A percentile compares a stretch with the other conserved stretches of the same genome.
phyloP scores from a whole-genome alignment of 2,113 vertebrate genomes.

The Pseudorhombus dupliciocellatus region DNA sequence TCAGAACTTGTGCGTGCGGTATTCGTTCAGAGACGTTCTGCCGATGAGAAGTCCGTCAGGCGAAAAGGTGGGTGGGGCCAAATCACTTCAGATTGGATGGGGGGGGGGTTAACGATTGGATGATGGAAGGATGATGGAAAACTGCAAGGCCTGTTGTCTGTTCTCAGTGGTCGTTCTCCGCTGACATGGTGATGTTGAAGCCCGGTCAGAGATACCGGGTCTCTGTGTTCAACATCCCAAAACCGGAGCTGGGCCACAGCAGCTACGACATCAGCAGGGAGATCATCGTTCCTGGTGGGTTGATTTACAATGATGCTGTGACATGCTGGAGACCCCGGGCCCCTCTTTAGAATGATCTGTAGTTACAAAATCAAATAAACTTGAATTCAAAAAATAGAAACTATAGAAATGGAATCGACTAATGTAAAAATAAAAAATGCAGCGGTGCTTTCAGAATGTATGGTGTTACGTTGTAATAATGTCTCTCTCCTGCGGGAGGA shows the following conservation, averaged over 20 bases:
- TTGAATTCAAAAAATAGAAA: too few species aligned
- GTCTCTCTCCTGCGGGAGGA: too few species aligned
- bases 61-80: slow-evolving; percentile 59
- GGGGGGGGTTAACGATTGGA: too few species aligned
- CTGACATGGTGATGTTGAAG: slow-evolving; percentile 68
- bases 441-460: too few species aligned
- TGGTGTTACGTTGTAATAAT: too few species aligned
- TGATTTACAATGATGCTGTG: too few species aligned
- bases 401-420: too few species aligned
- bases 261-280: slow-evolving; percentile 41
- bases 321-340: too few species aligned
- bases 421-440: too few species aligned
- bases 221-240: slow-evolving; percentile 79
- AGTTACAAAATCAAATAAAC: too few species aligned
- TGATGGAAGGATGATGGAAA: too few species aligned
- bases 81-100: background rate
- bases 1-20: slow-evolving; percentile 73
- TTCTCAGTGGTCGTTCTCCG: slow-evolving; percentile 78
- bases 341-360: too few species aligned
- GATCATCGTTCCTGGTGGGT: slow-evolving; percentile 67
- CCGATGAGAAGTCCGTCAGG: slow-evolving; percentile 24
- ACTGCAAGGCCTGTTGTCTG: background rate
- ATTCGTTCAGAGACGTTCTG: slow-evolving; percentile 56
- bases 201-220: slow-evolving; percentile 71
- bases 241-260: slow-evolving; percentile 66